Evolutionary conservation across 1,140 invertebrate genomes (phyloP), one percentile per base, ranked within the genome.

Genomic region (Eubasilissa regina): DNA sequence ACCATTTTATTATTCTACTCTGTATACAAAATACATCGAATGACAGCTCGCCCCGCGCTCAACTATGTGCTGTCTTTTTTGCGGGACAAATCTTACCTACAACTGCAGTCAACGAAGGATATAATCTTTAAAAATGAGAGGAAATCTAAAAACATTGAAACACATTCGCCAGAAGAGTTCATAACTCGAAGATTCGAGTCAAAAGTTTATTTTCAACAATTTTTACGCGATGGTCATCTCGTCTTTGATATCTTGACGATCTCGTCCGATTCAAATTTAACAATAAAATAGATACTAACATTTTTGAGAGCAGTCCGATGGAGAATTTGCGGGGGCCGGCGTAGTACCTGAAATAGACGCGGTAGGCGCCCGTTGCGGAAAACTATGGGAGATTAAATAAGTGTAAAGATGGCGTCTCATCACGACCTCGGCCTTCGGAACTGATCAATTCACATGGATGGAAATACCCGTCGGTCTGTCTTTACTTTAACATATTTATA

Each of bases 391-490:
- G 60, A 62, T 64, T 19, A 64, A 44, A 64, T 15, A 62, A 64
- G 60, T 25, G 1, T 43, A 43, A 62, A 64, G 25, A 64, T 64
- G 60, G 60, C 25, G 19, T n/a, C 60, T 21, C 48, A 19, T n/a
- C 47, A 12, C 47, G 70, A n/a, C 70, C 70, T 73, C 70, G 70
- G 51, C 47, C 70, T 73, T 73, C 70, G 21, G 19, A 48, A 19
- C n/a, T 19, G 47, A 73, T 73, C 70, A 25, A 56, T 73, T 73
- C 25, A 73, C 53, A 35, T 73, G 47, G 70, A 73, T 73, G 43
- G 21, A 53, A 73, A 53, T 73, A 73, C 35, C 60, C 60, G 3
- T 0, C 25, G 1, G 25, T 35, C 25, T 35, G 25, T 35, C 25
- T 1, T 35, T 35, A 35, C 25, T 35, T 35, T 35, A 35, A 35